Evolutionary conservation across 2,888 invertebrate genomes (phyloP), one percentile per base, ranked within the genome.

Genomic region (Zele albiditarsus): DNA sequence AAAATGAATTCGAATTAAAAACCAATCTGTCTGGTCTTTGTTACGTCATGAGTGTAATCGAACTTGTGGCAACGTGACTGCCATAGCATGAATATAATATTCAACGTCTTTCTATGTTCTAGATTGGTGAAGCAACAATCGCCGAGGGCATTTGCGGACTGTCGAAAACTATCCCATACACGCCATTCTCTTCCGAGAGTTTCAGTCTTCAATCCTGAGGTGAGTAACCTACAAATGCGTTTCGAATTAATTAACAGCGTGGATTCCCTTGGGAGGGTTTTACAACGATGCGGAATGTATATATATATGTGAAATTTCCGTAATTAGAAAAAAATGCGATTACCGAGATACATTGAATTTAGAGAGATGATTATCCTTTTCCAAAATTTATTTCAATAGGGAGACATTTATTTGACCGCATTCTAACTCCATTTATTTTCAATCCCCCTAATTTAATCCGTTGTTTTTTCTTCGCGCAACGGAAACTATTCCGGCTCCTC

Each of bases 401-500:
- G 20, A 10, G 20, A 8, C 53, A 53, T 20, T 53, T 20, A 53
- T 53, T 53, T 20, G 6, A 53, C 53, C 53, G 20, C 53, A 53
- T 20, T 53, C 53, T 20, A 53, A 53, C 53, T 53, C n/a, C 53
- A 53, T 53, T 20, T 53, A 53, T 53, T 53, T 53, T 53, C 20
- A 53, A 53, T 53, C 53, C 20, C 10, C 53, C 53, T 53, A n/a
- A 53, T 53, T 53, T 53, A 20, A 53, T 53, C 25, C 27, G 28
- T 14, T 62, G 25, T 62, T 62, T 62, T 62, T 62, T 62, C 12
- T 3, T 31, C 20, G 42, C 46, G 42, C 62, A 71, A 71, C 46
- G 71, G 46, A 60, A 71, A 71, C 71, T 62, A 71, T 71, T 62
- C 46, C 16, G 62, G 62, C 62, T 71, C 42, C 62, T 71, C 62